These are phyloP conservation scores for Guaruba guarouba DNA, from an alignment of 2,113 vertebrate genomes.

Conservation along the genomic window DNA sequence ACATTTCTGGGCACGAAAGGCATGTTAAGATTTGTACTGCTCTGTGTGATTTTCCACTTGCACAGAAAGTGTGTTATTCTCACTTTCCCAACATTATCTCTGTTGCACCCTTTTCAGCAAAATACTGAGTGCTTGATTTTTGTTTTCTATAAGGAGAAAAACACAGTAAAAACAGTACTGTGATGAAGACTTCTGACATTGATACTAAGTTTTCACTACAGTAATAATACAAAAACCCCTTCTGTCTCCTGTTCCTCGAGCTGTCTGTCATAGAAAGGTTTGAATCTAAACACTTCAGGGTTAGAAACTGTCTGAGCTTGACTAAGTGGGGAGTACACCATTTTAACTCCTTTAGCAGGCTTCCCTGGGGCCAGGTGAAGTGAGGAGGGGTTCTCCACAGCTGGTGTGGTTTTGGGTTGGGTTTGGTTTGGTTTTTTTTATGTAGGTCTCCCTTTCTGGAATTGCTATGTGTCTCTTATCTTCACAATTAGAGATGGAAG, in stretches of 20 bases:
- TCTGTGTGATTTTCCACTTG: conserved; percentile 23
- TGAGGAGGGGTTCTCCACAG: neutral
- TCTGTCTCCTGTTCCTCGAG: neutral
- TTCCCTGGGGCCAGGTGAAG: neutral
- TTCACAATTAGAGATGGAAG: neutral
- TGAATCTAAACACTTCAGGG: neutral
- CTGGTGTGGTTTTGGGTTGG: neutral
- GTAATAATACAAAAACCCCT: neutral
- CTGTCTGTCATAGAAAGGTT: neutral
- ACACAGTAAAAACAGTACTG: neutral
- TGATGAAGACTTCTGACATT: neutral
- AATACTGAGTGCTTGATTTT: neutral
- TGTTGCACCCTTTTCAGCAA: neutral
- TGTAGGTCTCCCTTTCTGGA: neutral
- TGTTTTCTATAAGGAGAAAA: neutral
- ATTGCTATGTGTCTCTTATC: neutral
- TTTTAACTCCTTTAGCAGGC: neutral
- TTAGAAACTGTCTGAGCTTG: neutral
- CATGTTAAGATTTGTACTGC: conserved; percentile 40
- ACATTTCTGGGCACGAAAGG: conserved; percentile 37
- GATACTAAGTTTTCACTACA: neutral
- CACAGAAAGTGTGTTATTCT: neutral
- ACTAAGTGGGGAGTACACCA: neutral
- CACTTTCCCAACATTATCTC: neutral
- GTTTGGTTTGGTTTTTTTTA: neutral